Conservation (phyloP, 2,888 invertebrate species). For the Himalopsyche anomala region DNA sequence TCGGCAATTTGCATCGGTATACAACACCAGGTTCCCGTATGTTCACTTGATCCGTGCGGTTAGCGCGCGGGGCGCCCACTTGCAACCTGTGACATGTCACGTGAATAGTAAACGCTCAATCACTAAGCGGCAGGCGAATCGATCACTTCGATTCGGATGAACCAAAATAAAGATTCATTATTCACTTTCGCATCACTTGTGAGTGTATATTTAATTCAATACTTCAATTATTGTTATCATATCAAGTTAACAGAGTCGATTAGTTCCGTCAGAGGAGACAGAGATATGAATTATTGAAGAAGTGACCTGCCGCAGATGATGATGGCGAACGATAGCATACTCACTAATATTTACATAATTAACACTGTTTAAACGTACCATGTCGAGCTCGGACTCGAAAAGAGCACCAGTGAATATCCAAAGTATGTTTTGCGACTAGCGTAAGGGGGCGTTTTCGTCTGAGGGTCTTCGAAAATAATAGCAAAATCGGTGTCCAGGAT, state of each 20-base stretch:
- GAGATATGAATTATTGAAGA: too few relatives aligned
- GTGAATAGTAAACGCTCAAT: too few relatives aligned
- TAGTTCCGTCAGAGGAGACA: too few relatives aligned
- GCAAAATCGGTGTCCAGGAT: conserved; percentile 67
- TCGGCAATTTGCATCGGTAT: conserved; percentile 68
- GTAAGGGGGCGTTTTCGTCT: conserved; percentile 42
- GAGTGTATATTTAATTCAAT: too few relatives aligned
- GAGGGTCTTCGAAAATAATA: conserved; percentile 67
- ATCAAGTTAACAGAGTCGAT: too few relatives aligned
- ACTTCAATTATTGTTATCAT: too few relatives aligned
- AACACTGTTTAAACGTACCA: conserved; percentile 66
- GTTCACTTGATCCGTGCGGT: conserved; percentile 62
- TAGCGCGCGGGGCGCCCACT: conserved; percentile 70
- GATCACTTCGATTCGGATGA: too few relatives aligned
- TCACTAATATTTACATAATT: background rate
- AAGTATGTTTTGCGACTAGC: conserved; percentile 68
- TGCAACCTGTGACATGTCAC: conserved; percentile 66
- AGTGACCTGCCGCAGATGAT: too few relatives aligned
- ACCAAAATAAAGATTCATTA: too few relatives aligned
- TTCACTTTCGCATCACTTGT: too few relatives aligned
- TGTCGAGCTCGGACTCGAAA: conserved; percentile 65
- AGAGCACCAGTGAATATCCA: conserved; percentile 69
- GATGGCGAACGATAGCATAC: too few relatives aligned
- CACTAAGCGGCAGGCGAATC: too few relatives aligned
- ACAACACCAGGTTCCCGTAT: conserved; percentile 69